A percentile compares a stretch with the other conserved stretches of the same genome.
These are phyloP conservation scores for Penaeus vannamei DNA, from an alignment of 1,140 invertebrate genomes.

Conservation along the genomic window DNA sequence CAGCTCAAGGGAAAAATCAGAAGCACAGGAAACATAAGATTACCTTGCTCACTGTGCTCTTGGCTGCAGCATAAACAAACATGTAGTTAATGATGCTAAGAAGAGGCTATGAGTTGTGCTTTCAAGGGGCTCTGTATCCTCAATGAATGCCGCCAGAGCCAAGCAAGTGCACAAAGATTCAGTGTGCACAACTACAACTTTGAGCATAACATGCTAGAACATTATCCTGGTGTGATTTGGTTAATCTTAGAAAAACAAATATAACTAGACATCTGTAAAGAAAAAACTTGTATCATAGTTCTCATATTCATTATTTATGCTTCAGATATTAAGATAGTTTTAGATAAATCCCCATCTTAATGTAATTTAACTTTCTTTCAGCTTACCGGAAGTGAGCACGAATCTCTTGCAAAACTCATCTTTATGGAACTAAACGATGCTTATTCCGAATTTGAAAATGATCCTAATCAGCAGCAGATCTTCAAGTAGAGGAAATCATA, in stretches of 20 bases:
- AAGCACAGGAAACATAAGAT: too few species aligned
- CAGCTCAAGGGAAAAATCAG: too few species aligned
- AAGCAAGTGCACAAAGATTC: too few species aligned
- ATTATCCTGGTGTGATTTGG: too few species aligned
- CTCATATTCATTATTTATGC: not conserved
- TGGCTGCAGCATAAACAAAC: too few species aligned
- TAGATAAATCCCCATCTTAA: slow-evolving; percentile 22
- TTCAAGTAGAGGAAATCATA: slow-evolving; percentile 73
- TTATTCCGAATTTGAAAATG: slow-evolving; percentile 97
- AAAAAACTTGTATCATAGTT: not conserved
- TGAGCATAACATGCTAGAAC: too few species aligned
- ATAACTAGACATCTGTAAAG: not conserved
- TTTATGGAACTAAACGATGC: slow-evolving; percentile 99
- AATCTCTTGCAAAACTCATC: slow-evolving; percentile 94
- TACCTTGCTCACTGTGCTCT: too few species aligned
- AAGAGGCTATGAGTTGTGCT: too few species aligned
- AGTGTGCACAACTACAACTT: too few species aligned
- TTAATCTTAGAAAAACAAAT: not conserved
- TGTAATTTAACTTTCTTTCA: slow-evolving; percentile 73
- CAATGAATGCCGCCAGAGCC: too few species aligned
- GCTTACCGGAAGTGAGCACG: slow-evolving; percentile 91
- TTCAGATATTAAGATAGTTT: not conserved
- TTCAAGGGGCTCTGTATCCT: too few species aligned
- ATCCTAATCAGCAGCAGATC: slow-evolving; percentile 86
- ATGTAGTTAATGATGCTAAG: too few species aligned